phyloP scores from a whole-genome alignment of 2,113 vertebrate species.

The Mungos mungo region DNA sequence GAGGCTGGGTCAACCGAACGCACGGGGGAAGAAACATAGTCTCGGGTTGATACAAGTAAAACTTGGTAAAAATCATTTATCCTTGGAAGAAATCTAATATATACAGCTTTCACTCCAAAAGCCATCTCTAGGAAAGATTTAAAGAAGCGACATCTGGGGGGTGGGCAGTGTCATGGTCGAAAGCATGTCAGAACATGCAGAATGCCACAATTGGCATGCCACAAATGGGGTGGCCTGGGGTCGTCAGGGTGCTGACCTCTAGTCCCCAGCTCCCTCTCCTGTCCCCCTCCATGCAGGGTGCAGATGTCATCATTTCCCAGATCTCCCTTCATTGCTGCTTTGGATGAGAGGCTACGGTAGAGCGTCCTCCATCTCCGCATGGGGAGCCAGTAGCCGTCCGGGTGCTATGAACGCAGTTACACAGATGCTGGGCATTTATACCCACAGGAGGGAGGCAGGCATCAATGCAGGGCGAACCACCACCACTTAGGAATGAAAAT shows the following conservation, averaged over 20 bases:
- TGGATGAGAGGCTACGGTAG: not conserved
- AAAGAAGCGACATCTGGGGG: not conserved
- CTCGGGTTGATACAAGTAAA: not conserved
- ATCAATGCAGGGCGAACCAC: fast-evolving
- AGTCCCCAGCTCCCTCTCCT: not conserved
- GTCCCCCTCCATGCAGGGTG: not conserved
- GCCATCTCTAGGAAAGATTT: not conserved
- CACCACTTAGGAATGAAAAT: not conserved
- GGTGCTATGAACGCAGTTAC: not conserved
- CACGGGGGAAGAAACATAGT: not conserved
- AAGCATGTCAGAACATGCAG: not conserved
- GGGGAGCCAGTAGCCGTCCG: not conserved
- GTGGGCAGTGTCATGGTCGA: not conserved
- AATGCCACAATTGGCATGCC: too few species aligned
- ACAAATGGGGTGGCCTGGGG: not conserved
- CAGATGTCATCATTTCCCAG: not conserved
- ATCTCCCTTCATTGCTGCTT: not conserved
- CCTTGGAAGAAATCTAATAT: not conserved
- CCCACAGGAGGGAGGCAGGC: not conserved
- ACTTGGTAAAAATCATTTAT: not conserved
- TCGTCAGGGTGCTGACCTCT: not conserved
- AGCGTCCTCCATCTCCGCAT: too few species aligned
- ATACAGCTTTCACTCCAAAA: not conserved
- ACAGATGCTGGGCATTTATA: not conserved
- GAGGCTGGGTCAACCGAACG: not conserved